Base-by-base conservation (phyloP, 2,888 invertebrate genomes). In the Polylopha cassiicola region DNA sequence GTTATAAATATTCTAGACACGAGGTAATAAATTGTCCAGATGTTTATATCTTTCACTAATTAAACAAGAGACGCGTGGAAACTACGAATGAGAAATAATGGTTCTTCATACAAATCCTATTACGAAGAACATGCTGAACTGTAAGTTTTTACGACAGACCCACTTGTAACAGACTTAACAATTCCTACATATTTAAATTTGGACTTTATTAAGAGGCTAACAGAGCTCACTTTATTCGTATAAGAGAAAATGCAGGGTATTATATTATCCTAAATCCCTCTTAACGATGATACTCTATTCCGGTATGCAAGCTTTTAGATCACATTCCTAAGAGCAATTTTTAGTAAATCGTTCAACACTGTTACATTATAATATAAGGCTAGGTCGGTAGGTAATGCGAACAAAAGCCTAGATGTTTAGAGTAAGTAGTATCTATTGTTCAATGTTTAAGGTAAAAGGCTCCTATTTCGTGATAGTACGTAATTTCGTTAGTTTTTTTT, bases 61-160 rank as follows among this genome's bases (percentile, higher is more conserved):
- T 21, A 27, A 28, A 38, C 20, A 15, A 31, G 26, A 26, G 5
- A 27, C n/a, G 10, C 8, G n/a, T n/a, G n/a, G n/a, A n/a, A 33
- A 17, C 16, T 24, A 33, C 14, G n/a, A 7, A 6, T 18, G 20
- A 13, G 39, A 21, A 21, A 27, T 20, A 42, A 37, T 10, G 17
- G 31, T 18, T 23, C 31, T 29, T 33, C 17, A 27, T 16, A 26
- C 36, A 37, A 37, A 27, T 31, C 26, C 26, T 31, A 37, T 37
- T 32, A 37, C 73, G 72, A 69, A 70, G 65, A 74, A 73, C n/a
- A 74, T 71, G 68, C 57, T 61, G 73, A 65, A 60, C 59, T 53
- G 58, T 61, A 50, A 68, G 60, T 78, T 79, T 76, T 78, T 64
- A 53, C 49, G 46, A 37, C 50, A 50, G 53, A 58, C 59, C n/a